These are phyloP conservation scores for Hippopotamyrus pictus DNA, from an alignment of 2,797 vertebrate genomes.

Conservation along the genomic window DNA sequence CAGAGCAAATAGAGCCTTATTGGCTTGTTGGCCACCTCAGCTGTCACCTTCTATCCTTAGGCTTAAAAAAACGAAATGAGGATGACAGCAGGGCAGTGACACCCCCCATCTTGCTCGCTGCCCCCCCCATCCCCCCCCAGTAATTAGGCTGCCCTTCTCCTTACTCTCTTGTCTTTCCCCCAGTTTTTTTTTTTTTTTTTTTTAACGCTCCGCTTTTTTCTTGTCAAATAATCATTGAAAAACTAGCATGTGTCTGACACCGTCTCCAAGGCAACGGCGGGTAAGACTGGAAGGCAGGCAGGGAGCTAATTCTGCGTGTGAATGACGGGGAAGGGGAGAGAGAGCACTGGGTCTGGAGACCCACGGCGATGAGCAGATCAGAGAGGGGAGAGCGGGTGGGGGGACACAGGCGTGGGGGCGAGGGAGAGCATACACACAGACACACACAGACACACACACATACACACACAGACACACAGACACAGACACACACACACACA, in stretches of 20 bases:
- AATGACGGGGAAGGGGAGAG: constrained; percentile 59
- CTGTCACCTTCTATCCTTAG: constrained; percentile 19
- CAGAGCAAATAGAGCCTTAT: constrained; percentile 13
- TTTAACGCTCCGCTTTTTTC: constrained; percentile 63
- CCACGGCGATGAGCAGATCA: constrained; percentile 37
- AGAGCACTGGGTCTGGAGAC: constrained; percentile 41
- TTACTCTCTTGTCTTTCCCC: constrained; percentile 28
- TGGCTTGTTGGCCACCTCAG: constrained; percentile 26
- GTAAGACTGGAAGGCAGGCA: constrained; percentile 72
- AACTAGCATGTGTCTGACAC: constrained; percentile 88
- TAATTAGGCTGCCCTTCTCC: constrained; percentile 43
- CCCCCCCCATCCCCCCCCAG: constrained; percentile 23
- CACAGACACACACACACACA: neutral
- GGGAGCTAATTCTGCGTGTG: constrained; percentile 70
- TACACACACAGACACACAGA: neutral
- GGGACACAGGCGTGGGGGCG: neutral
- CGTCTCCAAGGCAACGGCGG: constrained; percentile 83
- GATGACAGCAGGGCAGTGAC: constrained; percentile 26
- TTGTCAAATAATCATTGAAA: constrained; percentile 82
- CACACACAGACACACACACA: neutral
- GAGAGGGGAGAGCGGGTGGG: neutral
- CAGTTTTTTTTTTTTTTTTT: constrained; percentile 54
- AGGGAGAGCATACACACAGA: neutral
- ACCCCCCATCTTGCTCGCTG: neutral
- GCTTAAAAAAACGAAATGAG: constrained; percentile 23